Conservation (phyloP, 1,140 invertebrate species). For the Drosophila elegans region DNA sequence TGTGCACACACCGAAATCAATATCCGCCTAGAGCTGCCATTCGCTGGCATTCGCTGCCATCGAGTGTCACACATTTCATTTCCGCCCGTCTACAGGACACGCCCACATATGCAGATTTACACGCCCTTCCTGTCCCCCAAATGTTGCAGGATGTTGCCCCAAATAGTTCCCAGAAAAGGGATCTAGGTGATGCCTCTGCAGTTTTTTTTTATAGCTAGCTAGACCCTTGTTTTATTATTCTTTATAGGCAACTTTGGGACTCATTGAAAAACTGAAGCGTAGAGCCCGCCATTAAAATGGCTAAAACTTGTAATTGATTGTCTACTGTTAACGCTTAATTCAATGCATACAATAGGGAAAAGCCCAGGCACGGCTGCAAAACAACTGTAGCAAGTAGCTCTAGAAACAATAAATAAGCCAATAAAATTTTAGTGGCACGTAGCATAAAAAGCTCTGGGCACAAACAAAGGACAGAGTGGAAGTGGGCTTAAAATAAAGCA, state of each 20-base stretch:
- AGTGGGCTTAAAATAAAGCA: slow-evolving; percentile 47
- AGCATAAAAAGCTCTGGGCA: slow-evolving; percentile 50
- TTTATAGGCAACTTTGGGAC: neutral
- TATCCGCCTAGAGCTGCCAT: slow-evolving; percentile 45
- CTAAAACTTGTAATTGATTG: slow-evolving; percentile 69
- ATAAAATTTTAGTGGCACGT: slow-evolving; percentile 73
- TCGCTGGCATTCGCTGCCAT: slow-evolving; percentile 16
- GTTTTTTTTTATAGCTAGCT: slow-evolving; percentile 41
- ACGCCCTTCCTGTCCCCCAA: slow-evolving; percentile 22
- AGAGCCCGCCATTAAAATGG: slow-evolving; percentile 48
- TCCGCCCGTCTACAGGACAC: slow-evolving; percentile 51
- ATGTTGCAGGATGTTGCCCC: slow-evolving; percentile 26
- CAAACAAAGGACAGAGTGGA: slow-evolving; percentile 29
- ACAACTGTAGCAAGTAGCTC: slow-evolving; percentile 55
- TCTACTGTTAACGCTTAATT: slow-evolving; percentile 48
- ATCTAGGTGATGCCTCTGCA: slow-evolving; percentile 1
- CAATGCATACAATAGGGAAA: slow-evolving; percentile 24
- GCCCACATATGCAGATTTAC: slow-evolving; percentile 47
- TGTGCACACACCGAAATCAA: slow-evolving; percentile 56
- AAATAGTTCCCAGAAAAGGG: slow-evolving; percentile 37
- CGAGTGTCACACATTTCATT: slow-evolving; percentile 69
- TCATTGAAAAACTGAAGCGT: slow-evolving; percentile 8
- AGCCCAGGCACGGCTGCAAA: slow-evolving; percentile 9
- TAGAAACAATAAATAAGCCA: slow-evolving; percentile 75
- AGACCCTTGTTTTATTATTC: slow-evolving; percentile 3